Evolutionary conservation across 2,888 invertebrate genomes (phyloP), one percentile per base, ranked within the genome.

Genomic region (Apantesis nais): DNA sequence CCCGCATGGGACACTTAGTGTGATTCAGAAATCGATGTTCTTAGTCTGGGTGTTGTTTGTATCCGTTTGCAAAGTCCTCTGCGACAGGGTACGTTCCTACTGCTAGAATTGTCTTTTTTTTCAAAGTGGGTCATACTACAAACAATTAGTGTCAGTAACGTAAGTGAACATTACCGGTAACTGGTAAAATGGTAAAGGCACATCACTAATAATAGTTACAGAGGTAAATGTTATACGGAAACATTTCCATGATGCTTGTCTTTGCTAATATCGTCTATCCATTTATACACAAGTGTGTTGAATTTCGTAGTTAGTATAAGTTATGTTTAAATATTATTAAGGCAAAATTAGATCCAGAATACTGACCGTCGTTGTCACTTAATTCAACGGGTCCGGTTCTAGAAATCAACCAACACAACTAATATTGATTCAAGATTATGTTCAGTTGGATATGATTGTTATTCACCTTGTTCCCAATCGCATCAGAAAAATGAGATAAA

Each of bases 391-490:
- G 29, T 29, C 75, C 71, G 75, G 75, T 64, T 63, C 31, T 48
- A n/a, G 19, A 79, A 66, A 74, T 81, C 74, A 72, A 75, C 58
- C 60, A 29, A 58, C 72, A 12, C 29, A 62, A 66, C 71, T 68
- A 72, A 78, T 69, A 78, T 79, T 81, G 52, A 70, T 60, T 62
- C 29, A 72, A 76, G 80, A 74, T 80, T 72, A 78, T 69, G 67
- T 73, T 66, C 65, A 39, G 55, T 48, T 70, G 34, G 66, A 37
- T 37, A n/a, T 55, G 58, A 63, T 70, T 72, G 73, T 79, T 72
- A 63, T 66, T 82, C 74, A 78, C 82, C 82, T 82, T 80, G 82
- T 48, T 64, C 76, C 62, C 67, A 78, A 76, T 78, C 63, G 39
- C 34, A 22, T 31, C 48, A 65, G 34, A 65, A 14, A 64, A 60